Base-by-base conservation (phyloP, 1,140 invertebrate genomes). In the Hydropsyche tenuis region DNA sequence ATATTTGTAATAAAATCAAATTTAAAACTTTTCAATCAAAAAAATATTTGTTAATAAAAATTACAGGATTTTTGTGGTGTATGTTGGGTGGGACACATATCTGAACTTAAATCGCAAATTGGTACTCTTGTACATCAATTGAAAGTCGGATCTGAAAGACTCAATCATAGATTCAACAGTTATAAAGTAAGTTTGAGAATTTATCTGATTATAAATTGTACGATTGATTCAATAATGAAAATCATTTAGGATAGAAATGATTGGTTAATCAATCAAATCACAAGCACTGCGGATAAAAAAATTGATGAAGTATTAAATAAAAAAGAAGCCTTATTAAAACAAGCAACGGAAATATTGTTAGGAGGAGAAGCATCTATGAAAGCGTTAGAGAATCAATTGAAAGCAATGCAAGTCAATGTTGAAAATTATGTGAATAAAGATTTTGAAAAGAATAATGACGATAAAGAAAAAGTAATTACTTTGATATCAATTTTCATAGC, bases 11-110 rank as follows among this genome's bases (percentile, higher is more conserved):
- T 25, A 18, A 46, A 51, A 46, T n/a, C 43, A 23, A 1, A 30
- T 22, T 22, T 27, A 56, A 20, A 14, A 7, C 20, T 20, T 68
- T 25, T 20, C 22, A 14, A 20, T 14, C 60, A n/a, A n/a, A 62
- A 20, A n/a, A n/a, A 14, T 22, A 72, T 71, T 20, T 43, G 53
- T 43, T 45, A 45, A n/a, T 45, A 9, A 45, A 45, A 45, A 9
- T 64, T 6, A 56, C 48, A 88, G 87, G 85, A 84, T 73, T 88
- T 87, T 77, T 89, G 88, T 78, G 79, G 80, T 43, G 80, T 87
- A 12, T 89, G 88, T 76, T 88, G 86, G 85, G 81, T 82, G 3
- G 81, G 83, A 45, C 88, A 89, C 79, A 80, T 90, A 51, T 81
- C 83, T 16, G 86, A 88, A 75, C 82, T 88, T 74, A 81, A 85